These are phyloP conservation scores for Clarias laeviceps DNA, from an alignment of 2,797 vertebrate genomes.

Conservation along the genomic window DNA sequence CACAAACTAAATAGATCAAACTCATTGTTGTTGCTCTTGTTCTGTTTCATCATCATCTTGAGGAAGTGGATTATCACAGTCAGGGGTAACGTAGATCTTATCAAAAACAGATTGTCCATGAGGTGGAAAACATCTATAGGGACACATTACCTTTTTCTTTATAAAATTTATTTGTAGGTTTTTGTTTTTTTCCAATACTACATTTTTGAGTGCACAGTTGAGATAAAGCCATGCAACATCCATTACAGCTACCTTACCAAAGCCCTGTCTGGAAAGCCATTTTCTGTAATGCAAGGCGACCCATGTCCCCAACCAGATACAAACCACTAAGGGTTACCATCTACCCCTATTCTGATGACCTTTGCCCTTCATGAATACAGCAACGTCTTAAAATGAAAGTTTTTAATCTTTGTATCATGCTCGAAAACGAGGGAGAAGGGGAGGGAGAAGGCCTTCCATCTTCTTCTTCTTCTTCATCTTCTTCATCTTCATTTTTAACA, in stretches of 20 bases:
- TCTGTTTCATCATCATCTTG: not conserved
- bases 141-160: not conserved
- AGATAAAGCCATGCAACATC: slow-evolving; percentile 71
- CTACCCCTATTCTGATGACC: slow-evolving; percentile 74
- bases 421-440: slow-evolving; percentile 64
- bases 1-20: not conserved
- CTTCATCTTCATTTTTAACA: slow-evolving; percentile 79
- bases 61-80: not conserved
- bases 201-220: slow-evolving; percentile 56
- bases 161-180: not conserved
- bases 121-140: not conserved
- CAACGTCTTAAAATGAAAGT: slow-evolving; percentile 85
- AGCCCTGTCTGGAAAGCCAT: slow-evolving; percentile 79
- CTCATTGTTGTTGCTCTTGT: not conserved
- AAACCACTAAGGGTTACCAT: slow-evolving; percentile 75
- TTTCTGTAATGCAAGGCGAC: slow-evolving; percentile 77
- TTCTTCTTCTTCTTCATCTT: slow-evolving; percentile 61
- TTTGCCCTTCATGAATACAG: slow-evolving; percentile 80
- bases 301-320: slow-evolving; percentile 78
- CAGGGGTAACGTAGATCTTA: not conserved
- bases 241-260: slow-evolving; percentile 81
- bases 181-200: not conserved
- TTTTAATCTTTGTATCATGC: slow-evolving; percentile 83
- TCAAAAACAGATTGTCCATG: not conserved
- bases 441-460: slow-evolving; percentile 75